Percentiles rank a stretch among this genome's conserved stretches.
phyloP scores from a whole-genome alignment of 2,113 vertebrate genomes.

The Clarias gariepinus region DNA sequence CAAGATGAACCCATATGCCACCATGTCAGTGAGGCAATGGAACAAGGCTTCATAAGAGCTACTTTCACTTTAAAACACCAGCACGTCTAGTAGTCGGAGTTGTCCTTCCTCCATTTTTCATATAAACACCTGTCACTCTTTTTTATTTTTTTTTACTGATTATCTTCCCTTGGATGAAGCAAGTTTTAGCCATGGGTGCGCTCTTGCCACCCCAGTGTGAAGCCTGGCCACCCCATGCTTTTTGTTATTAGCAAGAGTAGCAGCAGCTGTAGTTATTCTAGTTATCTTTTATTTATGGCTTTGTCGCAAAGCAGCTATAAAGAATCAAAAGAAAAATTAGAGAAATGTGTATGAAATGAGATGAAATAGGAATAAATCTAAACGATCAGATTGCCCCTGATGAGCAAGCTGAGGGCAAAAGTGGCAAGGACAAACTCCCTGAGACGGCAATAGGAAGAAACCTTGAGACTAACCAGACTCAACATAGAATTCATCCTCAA shows the following conservation, averaged over 20 bases:
- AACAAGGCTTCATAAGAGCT: neutral
- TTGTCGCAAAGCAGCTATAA: no score
- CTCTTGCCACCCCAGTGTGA: neutral
- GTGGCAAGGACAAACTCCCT: no score
- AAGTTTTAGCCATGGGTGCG: neutral
- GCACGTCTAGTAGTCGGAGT: neutral
- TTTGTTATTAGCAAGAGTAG: neutral
- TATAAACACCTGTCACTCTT: neutral
- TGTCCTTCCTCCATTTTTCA: neutral
- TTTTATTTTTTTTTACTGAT: neutral
- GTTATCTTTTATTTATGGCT: no score
- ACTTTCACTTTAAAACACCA: neutral
- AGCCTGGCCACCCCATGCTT: neutral
- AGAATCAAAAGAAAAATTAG: no score
- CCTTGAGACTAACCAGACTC: no score
- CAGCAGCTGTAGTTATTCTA: neutral
- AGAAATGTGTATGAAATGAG: no score
- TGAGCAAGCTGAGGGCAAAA: no score
- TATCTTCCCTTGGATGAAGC: neutral
- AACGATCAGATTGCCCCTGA: no score
- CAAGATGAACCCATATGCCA: neutral
- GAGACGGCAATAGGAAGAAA: no score
- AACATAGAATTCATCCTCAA: no score
- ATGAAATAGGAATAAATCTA: no score
- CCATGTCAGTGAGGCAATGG: neutral